Conservation (phyloP, 2,797 vertebrate genomes). For the Argya squamiceps region DNA sequence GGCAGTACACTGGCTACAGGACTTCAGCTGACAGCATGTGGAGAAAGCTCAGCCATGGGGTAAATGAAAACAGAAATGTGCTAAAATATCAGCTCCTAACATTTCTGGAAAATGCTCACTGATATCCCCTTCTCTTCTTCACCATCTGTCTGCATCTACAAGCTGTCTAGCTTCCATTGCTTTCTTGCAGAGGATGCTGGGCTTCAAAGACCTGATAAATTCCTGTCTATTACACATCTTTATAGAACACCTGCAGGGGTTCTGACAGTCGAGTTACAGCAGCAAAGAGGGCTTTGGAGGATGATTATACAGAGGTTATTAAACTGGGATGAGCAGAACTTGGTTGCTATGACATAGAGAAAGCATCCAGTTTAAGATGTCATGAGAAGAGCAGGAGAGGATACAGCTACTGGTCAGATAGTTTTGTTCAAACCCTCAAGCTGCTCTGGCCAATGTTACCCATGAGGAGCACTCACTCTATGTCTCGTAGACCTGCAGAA, state of each 20-base stretch:
- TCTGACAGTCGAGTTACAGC: not conserved
- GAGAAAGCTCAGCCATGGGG: not conserved
- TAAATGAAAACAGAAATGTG: not conserved
- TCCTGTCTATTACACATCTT: not conserved
- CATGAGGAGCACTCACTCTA: not conserved
- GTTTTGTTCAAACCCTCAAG: not conserved
- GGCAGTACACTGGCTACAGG: not conserved
- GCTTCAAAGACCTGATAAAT: not conserved
- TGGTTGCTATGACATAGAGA: not conserved
- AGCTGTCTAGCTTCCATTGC: not conserved
- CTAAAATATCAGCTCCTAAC: not conserved
- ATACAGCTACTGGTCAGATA: not conserved
- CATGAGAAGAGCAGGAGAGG: not conserved
- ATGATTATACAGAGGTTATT: not conserved
- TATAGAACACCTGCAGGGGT: not conserved
- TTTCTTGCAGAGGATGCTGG: not conserved
- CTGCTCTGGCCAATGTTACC: not conserved
- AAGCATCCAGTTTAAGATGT: not conserved
- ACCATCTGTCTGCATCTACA: not conserved
- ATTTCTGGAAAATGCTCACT: not conserved
- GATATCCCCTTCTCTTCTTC: not conserved
- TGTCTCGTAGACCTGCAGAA: not conserved
- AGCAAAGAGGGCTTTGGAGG: not conserved
- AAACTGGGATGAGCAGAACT: not conserved
- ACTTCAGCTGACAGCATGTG: not conserved